Percentiles rank a stretch among this genome's conserved stretches.
These are phyloP conservation scores for Prosopocoilus inquinatus DNA, from an alignment of 2,888 invertebrate species.

Conservation along the genomic window DNA sequence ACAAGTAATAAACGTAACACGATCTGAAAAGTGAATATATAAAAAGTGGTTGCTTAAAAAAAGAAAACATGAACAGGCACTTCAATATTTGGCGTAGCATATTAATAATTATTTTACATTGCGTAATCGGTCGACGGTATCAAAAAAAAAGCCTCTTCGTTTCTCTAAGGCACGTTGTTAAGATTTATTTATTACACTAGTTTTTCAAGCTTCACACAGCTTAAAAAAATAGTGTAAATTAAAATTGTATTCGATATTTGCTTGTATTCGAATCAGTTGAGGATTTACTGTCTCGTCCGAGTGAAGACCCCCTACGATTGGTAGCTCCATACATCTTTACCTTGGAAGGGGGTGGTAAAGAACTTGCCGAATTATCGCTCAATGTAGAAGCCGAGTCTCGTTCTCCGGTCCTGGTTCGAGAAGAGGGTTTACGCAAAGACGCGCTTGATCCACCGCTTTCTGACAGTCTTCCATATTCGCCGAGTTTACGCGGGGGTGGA, in stretches of 20 bases:
- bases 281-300: slow-evolving; percentile 55
- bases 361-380: slow-evolving; percentile 57
- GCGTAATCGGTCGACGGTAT: too few species aligned
- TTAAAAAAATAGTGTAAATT: slow-evolving; percentile 26
- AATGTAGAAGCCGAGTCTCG: slow-evolving; percentile 57
- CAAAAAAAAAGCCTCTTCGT: too few species aligned
- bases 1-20: not conserved
- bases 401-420: slow-evolving; percentile 45
- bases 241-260: slow-evolving; percentile 76
- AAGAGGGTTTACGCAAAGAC: slow-evolving; percentile 44
- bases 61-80: too few species aligned
- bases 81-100: too few species aligned
- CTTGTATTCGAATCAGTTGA: slow-evolving; percentile 56
- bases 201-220: too few species aligned
- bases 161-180: too few species aligned
- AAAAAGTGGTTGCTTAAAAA: too few species aligned
- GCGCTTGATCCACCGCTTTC: slow-evolving; percentile 51
- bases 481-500: slow-evolving; percentile 54
- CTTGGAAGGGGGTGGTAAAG: slow-evolving; percentile 63
- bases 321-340: slow-evolving; percentile 48
- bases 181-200: too few species aligned
- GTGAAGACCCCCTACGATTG: slow-evolving; percentile 57
- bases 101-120: too few species aligned
- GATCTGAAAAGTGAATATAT: not conserved
- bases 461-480: slow-evolving; percentile 59